Evolutionary conservation across 2,113 vertebrate genomes (phyloP), one percentile per base, ranked within the genome.

Genomic region (Colaptes auratus): DNA sequence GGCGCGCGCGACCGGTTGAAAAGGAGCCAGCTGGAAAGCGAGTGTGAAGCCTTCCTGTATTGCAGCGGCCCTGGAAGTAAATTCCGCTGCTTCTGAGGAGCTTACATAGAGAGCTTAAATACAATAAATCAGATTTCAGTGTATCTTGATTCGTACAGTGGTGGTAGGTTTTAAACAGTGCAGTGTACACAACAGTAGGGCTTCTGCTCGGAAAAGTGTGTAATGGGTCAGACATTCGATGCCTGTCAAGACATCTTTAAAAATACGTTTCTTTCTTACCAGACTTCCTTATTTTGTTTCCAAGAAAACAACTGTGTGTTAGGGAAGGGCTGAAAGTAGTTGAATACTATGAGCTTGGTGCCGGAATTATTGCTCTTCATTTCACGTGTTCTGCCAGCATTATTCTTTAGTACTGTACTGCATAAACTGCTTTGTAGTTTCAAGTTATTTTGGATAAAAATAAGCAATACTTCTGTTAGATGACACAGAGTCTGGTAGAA

Each of bases 121-220:
- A 9, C 2, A 8, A 33, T 20, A 69, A 52, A 28, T 15, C 15
- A 8, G 3, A 10, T 67, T 42, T 50, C 7, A 1, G 16, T 12
- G 0, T 13, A 2, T 53, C 12, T 33, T 6, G 11, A 5, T 39
- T 2, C 0, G 36, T 58, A 0, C 3, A n/a, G 30, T 8, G 14
- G n/a, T 3, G 36, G 12, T 33, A 19, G 35, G 15, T 76, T 63
- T 73, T 60, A 30, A 69, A 86, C 15, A 27, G 33, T 39, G 6
- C 10, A 25, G 9, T 1, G 35, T 23, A 9, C 8, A 3, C 15
- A 4, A 4, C 36, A 48, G 17, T 20, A 9, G 17, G 15, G 7
- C 21, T 82, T 3, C 39, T 71, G 19, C 16, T n/a, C 6, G 25
- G 56, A 8, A 7, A 7, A 44, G 15, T 7, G 5, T 28, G 3